Evolutionary conservation across 2,797 vertebrate genomes (phyloP), one percentile per base, ranked within the genome.

Genomic region (Hippocampus kuda): DNA sequence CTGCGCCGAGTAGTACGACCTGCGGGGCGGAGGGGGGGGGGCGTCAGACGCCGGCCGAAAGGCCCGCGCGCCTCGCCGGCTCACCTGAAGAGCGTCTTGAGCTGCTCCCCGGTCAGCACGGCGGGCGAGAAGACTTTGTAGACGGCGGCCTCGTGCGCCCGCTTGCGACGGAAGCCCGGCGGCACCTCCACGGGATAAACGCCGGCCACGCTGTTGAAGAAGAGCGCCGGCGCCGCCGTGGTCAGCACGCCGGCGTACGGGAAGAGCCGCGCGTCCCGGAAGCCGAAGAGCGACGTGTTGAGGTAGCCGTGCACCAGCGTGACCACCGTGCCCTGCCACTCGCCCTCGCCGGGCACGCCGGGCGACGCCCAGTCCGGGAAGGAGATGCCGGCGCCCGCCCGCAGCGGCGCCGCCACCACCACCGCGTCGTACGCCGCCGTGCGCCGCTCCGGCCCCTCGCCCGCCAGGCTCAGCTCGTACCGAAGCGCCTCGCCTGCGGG

Each of bases 1-100:
- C 89, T 99, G 97, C 38, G 97, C 96, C 0, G 97, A 99, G 85
- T 99, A 99, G 86, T 98, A 99, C 1, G 96, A 99, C 86, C 87
- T 90, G 70, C 4, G 12, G 27, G 13, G 9, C 18, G 48, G 27
- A 3, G 11, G 10, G 11, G 9, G 5, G 11, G 18, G 5, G 1
- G n/a, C 2, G 11, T 15, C 64, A 49, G 30, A 41, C 5, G 20
- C 20, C 11, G 4, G 5, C 18, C 30, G 12, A 63, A 41, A 13
- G 38, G 16, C 38, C 12, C 10, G 34, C 16, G 30, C 9, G 11
- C 48, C 48, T 18, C 27, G 16, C 5, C 57, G 24, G 3, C 81
- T 72, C 24, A 89, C 83, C 93, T 95, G 89, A 99, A 99, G 24
- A 99, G 91, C 0, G 90, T 95, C 89, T 99, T 99, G 18, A 99